A percentile compares a stretch with the other conserved stretches of the same genome.
Evolutionary conservation across 92 coral and sea anemone genomes (phyloP).

Genomic region (Porites divaricata): DNA sequence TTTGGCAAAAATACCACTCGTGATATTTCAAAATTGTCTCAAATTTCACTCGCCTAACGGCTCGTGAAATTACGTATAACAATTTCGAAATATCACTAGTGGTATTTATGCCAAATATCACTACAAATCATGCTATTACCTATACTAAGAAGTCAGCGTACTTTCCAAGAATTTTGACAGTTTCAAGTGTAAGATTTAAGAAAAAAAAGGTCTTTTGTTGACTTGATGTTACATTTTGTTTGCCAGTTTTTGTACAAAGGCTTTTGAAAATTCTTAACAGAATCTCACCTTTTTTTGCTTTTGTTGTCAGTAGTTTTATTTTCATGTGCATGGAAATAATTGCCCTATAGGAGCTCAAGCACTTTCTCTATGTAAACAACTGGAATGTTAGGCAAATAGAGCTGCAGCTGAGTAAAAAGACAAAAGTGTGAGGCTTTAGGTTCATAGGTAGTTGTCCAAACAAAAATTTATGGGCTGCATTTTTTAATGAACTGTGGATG

Average conservation of each 20-base stretch:
- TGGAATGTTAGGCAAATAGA: constrained; percentile 21
- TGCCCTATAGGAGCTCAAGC: not conserved
- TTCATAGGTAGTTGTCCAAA: not conserved
- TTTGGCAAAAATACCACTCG: too few relatives aligned
- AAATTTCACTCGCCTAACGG: too few relatives aligned
- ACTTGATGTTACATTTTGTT: not conserved
- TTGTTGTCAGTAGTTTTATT: not conserved
- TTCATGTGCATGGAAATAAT: not conserved
- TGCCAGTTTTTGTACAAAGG: not conserved
- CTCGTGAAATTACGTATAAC: too few relatives aligned
- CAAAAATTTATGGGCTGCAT: not conserved
- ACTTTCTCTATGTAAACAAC: constrained; percentile 15
- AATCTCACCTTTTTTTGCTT: not conserved
- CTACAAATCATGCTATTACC: too few relatives aligned
- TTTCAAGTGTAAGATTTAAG: not conserved
- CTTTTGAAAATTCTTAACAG: not conserved
- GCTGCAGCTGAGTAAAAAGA: constrained; percentile 2
- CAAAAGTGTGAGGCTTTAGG: not conserved
- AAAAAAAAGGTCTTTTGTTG: too few relatives aligned
- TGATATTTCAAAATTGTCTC: too few relatives aligned
- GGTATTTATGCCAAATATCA: too few relatives aligned
- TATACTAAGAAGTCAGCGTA: not conserved
- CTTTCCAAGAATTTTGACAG: not conserved
- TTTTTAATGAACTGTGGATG: not conserved
- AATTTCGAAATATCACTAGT: too few relatives aligned